Base-by-base conservation (phyloP, 2,113 vertebrate genomes). In the Leptobrachium ailaonicum region DNA sequence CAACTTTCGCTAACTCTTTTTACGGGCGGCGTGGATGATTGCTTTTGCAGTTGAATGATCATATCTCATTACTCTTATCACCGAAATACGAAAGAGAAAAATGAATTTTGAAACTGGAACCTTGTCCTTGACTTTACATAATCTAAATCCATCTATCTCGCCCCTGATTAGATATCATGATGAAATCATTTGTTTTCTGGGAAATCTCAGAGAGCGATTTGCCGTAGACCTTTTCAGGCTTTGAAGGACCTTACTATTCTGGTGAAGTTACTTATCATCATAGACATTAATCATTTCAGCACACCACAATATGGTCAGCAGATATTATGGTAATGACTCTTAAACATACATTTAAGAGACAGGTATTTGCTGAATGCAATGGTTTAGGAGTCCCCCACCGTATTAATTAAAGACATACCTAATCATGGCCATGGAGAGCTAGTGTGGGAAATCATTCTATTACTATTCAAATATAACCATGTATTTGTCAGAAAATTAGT, bases 41-140 rank as follows among this genome's bases (percentile, higher is more conserved):
- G 78, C 50, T 67, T 74, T 80, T 74, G 78, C 63, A 68, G 71
- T 68, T 68, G 71, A 73, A 73, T 74, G 68, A 73, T n/a, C 71
- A 73, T 80, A 74, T 68, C 71, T 80, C 71, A 74, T 80, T 74
- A 74, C 71, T 68, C 58, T 74, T 68, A 80, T 80, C 71, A 74
- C 47, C 60, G 64, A 74, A 80, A 80, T 80, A 67, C 67, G 50
- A 74, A 67, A 80, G 71, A 74, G 71, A 80, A 68, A 73, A 80
- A 80, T 80, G 63, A 74, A 74, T 74, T 66, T 67, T 80, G 64
- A 41, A 68, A 47, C 41, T 60, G 54, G 63, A 68, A 66, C 64
- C 69, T 71, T 74, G 78, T 64, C 71, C 64, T 74, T 74, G 71
- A 80, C 62, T 9, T 9, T 44, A 45, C 47, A 44, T 80, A 67